Evolutionary conservation across 2,113 vertebrate species (phyloP).

Genomic region (Trematocara zebra): DNA sequence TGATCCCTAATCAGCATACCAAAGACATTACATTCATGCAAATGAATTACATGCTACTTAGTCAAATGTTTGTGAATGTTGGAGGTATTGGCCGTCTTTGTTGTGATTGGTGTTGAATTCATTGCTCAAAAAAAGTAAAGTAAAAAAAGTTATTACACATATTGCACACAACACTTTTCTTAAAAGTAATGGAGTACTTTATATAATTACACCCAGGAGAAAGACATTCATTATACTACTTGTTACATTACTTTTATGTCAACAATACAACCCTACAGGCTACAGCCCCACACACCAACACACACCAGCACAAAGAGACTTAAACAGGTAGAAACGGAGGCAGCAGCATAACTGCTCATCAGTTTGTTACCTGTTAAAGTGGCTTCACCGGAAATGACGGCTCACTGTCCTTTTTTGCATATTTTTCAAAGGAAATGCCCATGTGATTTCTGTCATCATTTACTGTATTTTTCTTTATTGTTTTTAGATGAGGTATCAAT

Average conservation of each 20-base stretch:
- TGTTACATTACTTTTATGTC: neutral
- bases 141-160: neutral
- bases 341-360: neutral
- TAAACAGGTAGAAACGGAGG: neutral
- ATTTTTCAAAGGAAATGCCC: neutral
- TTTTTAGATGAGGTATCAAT: neutral
- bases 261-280: neutral
- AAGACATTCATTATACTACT: neutral
- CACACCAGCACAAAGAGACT: neutral
- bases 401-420: neutral
- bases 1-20: neutral
- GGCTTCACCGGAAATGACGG: neutral
- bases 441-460: neutral
- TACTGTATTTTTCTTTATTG: neutral
- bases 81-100: neutral
- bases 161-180: neutral
- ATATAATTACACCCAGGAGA: neutral
- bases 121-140: no score
- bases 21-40: neutral
- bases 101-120: no score
- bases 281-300: accelerated
- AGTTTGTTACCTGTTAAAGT: neutral
- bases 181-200: neutral
- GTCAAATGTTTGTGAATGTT: neutral
- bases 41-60: accelerated